Base-by-base conservation (phyloP, 1,140 invertebrate species). In the Macrosteles quadrilineatus region DNA sequence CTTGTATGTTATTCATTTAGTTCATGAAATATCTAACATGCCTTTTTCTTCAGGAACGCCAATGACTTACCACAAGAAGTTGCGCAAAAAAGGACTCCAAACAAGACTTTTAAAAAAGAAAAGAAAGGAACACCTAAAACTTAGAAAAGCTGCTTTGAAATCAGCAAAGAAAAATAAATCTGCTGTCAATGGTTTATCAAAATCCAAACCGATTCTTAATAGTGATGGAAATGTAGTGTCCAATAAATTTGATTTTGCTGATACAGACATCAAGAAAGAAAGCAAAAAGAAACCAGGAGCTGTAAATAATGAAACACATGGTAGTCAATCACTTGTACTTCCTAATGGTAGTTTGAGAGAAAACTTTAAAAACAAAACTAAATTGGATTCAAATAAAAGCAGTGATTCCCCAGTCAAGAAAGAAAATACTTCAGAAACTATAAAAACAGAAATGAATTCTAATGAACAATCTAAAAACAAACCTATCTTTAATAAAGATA, bases 41-140 rank as follows among this genome's bases (percentile, higher is more conserved):
- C n/a, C n/a, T n/a, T n/a, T n/a, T n/a, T n/a, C n/a, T n/a, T n/a
- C 66, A 68, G 66, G 66, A 23, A 68, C 19, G 21, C 43, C 25
- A 50, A 47, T 68, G 30, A 47, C 66, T 9, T 68, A 68, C n/a
- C 45, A 68, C 11, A 23, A 66, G 21, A 66, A 40, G 17, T 23
- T 66, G 14, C 32, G 63, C 0, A 74, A 73, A 62, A 73, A 74
- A 21, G 68, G 69, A 50, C 68, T 72, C 31, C 68, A 74, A 47
- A 62, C 69, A 29, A 72, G 72, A 30, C 65, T 72, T 19, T 68
- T 64, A 47, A 72, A 74, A 57, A 74, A 72, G 65, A 72, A 72
- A 47, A 65, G 70, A 57, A 40, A 70, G 14, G 71, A 74, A 68
- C 67, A 70, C 31, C 19, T 19, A 14, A 71, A 72, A 55, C 14